phyloP scores from a whole-genome alignment of 2,113 vertebrate species.

The Speoplatyrhinus poulsoni region DNA sequence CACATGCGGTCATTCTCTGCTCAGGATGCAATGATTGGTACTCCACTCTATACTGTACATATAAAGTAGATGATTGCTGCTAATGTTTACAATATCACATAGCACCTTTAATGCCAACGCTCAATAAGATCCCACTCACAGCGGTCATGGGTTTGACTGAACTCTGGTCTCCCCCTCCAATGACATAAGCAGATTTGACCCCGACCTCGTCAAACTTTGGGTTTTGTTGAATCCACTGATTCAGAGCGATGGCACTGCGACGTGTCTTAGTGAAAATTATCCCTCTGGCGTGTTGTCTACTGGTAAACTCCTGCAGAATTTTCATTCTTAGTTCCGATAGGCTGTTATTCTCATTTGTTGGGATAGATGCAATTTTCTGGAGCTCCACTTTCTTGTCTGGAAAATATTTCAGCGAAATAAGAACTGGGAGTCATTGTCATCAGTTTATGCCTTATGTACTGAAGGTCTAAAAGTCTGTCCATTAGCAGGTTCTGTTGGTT shows the following conservation, averaged over 20 bases:
- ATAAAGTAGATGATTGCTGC: too few species aligned
- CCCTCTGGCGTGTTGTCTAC: constrained; percentile 77
- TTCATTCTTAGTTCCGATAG: constrained; percentile 77
- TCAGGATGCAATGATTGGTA: too few species aligned
- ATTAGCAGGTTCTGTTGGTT: too few species aligned
- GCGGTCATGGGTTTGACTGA: constrained; percentile 91
- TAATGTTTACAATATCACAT: not conserved
- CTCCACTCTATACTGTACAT: too few species aligned
- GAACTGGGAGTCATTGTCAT: too few species aligned
- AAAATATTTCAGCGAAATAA: constrained; percentile 2
- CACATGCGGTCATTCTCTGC: too few species aligned
- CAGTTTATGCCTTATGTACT: too few species aligned
- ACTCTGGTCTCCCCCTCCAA: constrained; percentile 89
- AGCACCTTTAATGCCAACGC: not conserved
- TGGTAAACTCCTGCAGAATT: constrained; percentile 87
- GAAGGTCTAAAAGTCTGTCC: too few species aligned
- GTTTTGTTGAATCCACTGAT: constrained; percentile 89
- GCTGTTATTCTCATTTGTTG: constrained; percentile 87
- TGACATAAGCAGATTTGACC: constrained; percentile 84
- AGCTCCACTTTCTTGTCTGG: constrained; percentile 82
- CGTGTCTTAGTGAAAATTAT: constrained; percentile 96
- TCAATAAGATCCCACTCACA: constrained; percentile 68
- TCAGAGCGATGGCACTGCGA: constrained; percentile 85
- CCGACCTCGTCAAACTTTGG: constrained; percentile 87
- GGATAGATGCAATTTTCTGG: constrained; percentile 73